These are phyloP conservation scores for Shinisaurus crocodilurus DNA, from an alignment of 2,113 vertebrate species.

Conservation along the genomic window DNA sequence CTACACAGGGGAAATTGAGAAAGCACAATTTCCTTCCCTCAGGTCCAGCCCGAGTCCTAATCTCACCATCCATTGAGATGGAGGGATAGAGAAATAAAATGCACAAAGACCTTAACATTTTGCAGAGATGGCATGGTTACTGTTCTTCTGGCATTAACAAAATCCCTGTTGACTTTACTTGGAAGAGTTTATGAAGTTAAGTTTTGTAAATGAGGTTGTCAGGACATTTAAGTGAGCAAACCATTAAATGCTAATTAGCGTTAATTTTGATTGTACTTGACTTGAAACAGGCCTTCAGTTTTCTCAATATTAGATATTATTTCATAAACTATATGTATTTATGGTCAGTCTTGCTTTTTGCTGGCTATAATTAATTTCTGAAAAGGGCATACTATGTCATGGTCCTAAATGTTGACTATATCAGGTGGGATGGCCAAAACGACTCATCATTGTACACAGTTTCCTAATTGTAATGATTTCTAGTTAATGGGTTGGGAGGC, in stretches of 20 bases:
- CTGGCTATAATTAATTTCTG: not conserved
- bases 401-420: conserved; percentile 1
- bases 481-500: not conserved
- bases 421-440: not conserved
- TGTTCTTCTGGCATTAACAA: not conserved
- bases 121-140: not conserved
- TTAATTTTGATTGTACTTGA: not conserved
- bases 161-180: not conserved
- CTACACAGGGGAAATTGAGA: too few species aligned
- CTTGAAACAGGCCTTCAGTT: not conserved
- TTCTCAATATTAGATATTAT: not conserved
- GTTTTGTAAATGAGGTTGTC: not conserved
- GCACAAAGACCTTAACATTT: not conserved
- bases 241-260: not conserved
- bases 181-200: not conserved
- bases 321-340: not conserved
- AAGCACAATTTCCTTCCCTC: too few species aligned
- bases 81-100: not conserved
- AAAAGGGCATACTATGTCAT: not conserved
- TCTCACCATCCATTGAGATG: not conserved
- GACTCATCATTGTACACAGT: not conserved
- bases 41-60: not conserved
- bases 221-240: not conserved
- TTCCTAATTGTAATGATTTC: not conserved
- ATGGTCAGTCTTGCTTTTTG: not conserved